Base-by-base conservation (phyloP, 2,113 vertebrate genomes). In the Onychorhynchus coronatus region DNA sequence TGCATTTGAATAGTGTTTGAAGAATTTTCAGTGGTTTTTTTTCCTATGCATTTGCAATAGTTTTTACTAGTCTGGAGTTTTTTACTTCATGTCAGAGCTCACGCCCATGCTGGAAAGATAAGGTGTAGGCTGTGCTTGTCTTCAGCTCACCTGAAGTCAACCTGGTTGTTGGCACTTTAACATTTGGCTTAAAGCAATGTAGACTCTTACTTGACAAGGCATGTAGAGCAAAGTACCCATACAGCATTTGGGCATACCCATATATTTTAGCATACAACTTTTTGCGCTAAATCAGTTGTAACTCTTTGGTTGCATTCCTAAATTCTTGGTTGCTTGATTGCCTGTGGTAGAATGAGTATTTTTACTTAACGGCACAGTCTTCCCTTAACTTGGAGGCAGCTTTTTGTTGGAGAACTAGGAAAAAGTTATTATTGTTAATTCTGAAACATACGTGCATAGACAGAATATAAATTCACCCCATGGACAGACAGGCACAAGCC, bases 31-130 rank as follows among this genome's bases (percentile, higher is more conserved):
- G 8, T 49, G 31, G 10, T 8, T 12, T 71, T 71, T 71, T 84
- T 71, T 27, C 18, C 8, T 65, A 6, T 20, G 7, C 56, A 28
- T 46, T 63, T 0, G 0, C 31, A 46, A 20, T 16, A 67, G 21
- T 24, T 80, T 5, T 28, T 52, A n/a, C 33, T 49, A 37, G 23
- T 63, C 77, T 27, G 9, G 3, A 3, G 2, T 18, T 61, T 65
- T 31, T 87, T 46, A 14, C 10, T 81, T 89, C 41, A 24, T 21
- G 5, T 56, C 15, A 30, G 41, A 68, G 14, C 14, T 95, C 37
- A 33, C 8, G 5, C 3, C 50, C 12, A 2, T 9, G 7, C 35
- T 66, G 46, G 41, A 70, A 87, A 85, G 22, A 10, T 28, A 56
- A 79, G 70, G 4, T 11, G 7, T 23, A 68, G 33, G 23, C 17